Conservation (phyloP, 2,888 invertebrate species). For the Melanchra persicariae region DNA sequence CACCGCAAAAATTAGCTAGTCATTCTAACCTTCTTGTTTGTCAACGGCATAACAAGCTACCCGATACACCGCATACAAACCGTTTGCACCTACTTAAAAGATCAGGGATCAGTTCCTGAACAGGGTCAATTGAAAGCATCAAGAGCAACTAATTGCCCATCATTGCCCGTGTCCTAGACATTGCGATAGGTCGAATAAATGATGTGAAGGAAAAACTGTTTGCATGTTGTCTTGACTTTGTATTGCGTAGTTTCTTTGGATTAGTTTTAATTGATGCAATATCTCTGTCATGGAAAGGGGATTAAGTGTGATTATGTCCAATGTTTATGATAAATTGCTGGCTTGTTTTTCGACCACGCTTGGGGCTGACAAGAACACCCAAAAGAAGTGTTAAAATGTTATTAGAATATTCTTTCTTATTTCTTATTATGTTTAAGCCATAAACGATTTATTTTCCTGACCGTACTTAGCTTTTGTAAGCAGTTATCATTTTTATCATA, state of each 20-base stretch:
- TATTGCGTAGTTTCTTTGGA: slow-evolving; percentile 27
- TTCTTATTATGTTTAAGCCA: too few relatives aligned
- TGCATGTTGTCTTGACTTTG: not conserved
- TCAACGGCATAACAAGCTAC: slow-evolving; percentile 22
- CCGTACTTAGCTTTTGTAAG: too few relatives aligned
- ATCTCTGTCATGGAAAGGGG: not conserved
- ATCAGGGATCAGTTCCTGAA: slow-evolving; percentile 44
- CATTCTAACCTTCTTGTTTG: slow-evolving; percentile 29
- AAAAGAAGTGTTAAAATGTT: too few relatives aligned
- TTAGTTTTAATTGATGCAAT: slow-evolving; percentile 21
- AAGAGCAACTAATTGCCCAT: slow-evolving; percentile 35
- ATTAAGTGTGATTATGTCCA: not conserved
- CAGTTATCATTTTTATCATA: not conserved
- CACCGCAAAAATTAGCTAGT: not conserved
- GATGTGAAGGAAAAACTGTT: slow-evolving; percentile 36
- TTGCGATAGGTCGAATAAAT: slow-evolving; percentile 63
- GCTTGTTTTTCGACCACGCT: not conserved
- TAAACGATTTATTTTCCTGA: too few relatives aligned
- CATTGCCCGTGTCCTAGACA: slow-evolving; percentile 53
- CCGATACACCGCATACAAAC: slow-evolving; percentile 50
- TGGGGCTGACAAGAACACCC: too few relatives aligned
- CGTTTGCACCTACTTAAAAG: slow-evolving; percentile 32
- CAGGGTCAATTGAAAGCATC: slow-evolving; percentile 56
- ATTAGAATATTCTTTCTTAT: too few relatives aligned
- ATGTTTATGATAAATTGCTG: not conserved